Conservation (phyloP, 2,113 vertebrate species). For the Bufo bufo region DNA sequence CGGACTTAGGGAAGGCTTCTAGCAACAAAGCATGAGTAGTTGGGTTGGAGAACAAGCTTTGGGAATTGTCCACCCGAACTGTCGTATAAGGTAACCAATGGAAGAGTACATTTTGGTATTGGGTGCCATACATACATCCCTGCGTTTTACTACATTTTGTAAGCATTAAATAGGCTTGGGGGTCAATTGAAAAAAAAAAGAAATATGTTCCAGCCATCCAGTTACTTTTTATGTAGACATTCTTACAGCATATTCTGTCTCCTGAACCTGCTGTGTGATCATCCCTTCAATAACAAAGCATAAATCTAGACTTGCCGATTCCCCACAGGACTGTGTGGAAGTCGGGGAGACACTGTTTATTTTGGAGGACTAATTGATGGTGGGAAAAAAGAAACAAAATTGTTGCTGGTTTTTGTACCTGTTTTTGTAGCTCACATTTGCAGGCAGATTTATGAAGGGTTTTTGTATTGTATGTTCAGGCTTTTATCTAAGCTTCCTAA, state of each 20-base stretch:
- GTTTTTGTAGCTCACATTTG: conserved; percentile 2
- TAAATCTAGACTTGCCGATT: conserved; percentile 23
- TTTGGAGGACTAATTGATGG: conserved; percentile 32
- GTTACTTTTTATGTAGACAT: background rate
- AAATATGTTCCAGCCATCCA: background rate
- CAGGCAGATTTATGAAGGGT: background rate
- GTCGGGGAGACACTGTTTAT: conserved; percentile 40
- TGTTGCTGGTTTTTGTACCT: conserved; percentile 38
- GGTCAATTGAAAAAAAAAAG: too few species aligned
- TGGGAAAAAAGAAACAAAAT: conserved; percentile 25
- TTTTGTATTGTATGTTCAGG: background rate
- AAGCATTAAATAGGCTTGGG: background rate
- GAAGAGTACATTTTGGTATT: background rate
- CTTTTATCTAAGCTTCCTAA: background rate
- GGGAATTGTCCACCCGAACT: background rate
- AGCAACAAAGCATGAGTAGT: background rate
- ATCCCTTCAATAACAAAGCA: conserved; percentile 18
- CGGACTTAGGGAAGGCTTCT: background rate
- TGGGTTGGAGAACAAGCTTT: background rate
- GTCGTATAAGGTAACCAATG: too few species aligned
- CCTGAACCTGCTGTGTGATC: conserved; percentile 3
- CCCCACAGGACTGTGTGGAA: conserved; percentile 26
- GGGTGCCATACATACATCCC: background rate
- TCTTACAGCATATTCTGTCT: background rate
- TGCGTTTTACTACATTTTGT: background rate